Conservation (phyloP, 2,888 invertebrate species). For the Caenorhabditis macrosperma region DNA sequence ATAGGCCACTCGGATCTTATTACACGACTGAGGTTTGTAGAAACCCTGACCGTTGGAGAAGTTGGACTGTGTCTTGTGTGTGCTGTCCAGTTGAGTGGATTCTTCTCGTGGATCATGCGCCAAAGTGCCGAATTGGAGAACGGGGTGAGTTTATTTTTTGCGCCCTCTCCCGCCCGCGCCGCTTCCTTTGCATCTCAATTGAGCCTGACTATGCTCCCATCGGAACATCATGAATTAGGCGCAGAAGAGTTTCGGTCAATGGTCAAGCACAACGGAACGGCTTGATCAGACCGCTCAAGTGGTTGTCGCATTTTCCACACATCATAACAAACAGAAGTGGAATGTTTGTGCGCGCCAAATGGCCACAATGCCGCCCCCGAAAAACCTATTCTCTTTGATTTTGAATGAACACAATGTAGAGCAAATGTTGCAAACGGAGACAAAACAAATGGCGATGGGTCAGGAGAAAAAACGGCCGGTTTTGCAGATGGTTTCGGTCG, state of each 20-base stretch:
- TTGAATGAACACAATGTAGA: constrained; percentile 40
- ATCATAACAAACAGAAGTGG: constrained; percentile 52
- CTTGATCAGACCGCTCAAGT: constrained; percentile 51
- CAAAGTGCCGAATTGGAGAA: constrained; percentile 88
- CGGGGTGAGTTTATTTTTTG: constrained; percentile 80
- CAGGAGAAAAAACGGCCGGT: constrained; percentile 7
- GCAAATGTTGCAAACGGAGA: constrained; percentile 53
- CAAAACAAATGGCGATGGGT: constrained; percentile 19
- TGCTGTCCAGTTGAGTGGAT: constrained; percentile 84
- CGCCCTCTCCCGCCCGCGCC: neutral
- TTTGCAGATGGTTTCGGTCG: constrained; percentile 84
- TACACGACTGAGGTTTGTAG: constrained; percentile 36
- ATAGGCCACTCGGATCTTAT: constrained; percentile 19
- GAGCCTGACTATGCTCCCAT: constrained; percentile 15
- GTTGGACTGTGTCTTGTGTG: constrained; percentile 75
- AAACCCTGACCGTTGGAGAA: constrained; percentile 66
- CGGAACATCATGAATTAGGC: constrained; percentile 40
- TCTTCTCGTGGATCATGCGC: constrained; percentile 93
- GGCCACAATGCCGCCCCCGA: constrained; percentile 19
- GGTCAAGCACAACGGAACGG: constrained; percentile 44
- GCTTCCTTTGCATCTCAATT: neutral
- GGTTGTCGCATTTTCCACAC: constrained; percentile 57
- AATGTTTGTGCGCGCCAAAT: constrained; percentile 45
- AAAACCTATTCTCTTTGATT: constrained; percentile 39
- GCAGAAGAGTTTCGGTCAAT: constrained; percentile 41